Percentiles rank a stretch among this genome's conserved stretches.
These are phyloP conservation scores for Sisyra terminalis DNA, from an alignment of 2,888 invertebrate species.

Conservation along the genomic window DNA sequence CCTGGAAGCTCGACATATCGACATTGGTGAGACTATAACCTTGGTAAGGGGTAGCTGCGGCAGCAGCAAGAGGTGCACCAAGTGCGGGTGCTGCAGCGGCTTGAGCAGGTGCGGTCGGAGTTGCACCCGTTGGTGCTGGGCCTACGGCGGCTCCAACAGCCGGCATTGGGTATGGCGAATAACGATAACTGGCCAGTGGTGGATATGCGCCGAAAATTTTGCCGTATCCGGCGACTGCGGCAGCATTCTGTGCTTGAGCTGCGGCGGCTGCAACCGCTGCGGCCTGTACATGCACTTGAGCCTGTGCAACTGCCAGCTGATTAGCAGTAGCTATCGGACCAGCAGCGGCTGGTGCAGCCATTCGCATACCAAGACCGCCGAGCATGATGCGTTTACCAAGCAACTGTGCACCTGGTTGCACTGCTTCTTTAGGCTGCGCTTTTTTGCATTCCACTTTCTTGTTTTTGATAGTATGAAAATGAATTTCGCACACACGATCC, in stretches of 20 bases:
- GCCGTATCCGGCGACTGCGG: conserved; percentile 45
- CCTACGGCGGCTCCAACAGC: conserved; percentile 26
- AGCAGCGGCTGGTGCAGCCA: conserved; percentile 39
- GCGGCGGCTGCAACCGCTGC: conserved; percentile 32
- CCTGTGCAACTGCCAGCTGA: conserved; percentile 37
- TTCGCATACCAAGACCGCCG: conserved; percentile 50
- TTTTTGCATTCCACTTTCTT: conserved; percentile 85
- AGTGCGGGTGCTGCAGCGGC: conserved; percentile 38
- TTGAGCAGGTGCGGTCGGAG: conserved; percentile 26
- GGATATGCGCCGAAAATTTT: conserved; percentile 47
- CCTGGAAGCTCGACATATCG: conserved; percentile 85
- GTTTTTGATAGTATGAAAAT: conserved; percentile 84
- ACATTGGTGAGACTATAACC: conserved; percentile 75
- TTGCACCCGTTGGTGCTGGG: conserved; percentile 31
- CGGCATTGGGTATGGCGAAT: conserved; percentile 43
- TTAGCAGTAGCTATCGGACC: conserved; percentile 35
- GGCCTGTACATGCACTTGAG: conserved; percentile 27
- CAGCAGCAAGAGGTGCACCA: conserved; percentile 40
- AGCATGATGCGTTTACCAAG: conserved; percentile 52
- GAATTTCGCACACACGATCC: conserved; percentile 83
- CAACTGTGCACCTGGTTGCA: conserved; percentile 49
- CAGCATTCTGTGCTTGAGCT: conserved; percentile 40
- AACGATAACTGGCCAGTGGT: conserved; percentile 37
- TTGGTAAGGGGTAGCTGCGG: conserved; percentile 53
- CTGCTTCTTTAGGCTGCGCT: conserved; percentile 81